Base-by-base conservation (phyloP, 2,888 invertebrate species). In the Elysia crispata region DNA sequence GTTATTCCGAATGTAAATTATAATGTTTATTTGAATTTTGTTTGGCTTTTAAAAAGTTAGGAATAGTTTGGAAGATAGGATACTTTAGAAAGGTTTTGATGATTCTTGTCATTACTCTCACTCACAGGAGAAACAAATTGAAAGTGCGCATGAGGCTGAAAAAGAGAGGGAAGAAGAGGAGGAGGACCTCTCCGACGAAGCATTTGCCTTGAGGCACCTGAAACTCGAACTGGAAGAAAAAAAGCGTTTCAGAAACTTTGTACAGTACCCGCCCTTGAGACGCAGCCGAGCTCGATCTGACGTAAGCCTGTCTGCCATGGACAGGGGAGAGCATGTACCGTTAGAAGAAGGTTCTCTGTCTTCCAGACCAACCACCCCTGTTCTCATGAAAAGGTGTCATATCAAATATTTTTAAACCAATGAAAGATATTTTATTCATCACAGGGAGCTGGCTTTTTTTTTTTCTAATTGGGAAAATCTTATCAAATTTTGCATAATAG, bases 101-200 rank as follows among this genome's bases (percentile, higher is more conserved):
- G 33, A 70, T 31, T 25, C 50, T 15, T 41, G 3, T 41, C 41
- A 41, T 41, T 11, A n/a, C 41, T 41, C 11, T 41, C 11, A 41
- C 41, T 41, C 41, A 6, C 41, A 41, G 41, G 41, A 11, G 3
- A 41, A 41, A 41, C 41, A 41, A 41, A 41, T 11, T 41, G 41
- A 41, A 41, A 41, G 41, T 3, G 41, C 11, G 41, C 41, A 3
- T 41, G 41, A 41, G 3, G 41, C 11, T 3, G 41, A 41, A 41
- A 41, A 11, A 41, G 11, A 41, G 11, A 41, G 11, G 41, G 41
- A 41, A 41, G 41, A 41, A 11, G 60, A 83, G 94, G 93, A 94
- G 76, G 97, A 97, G 92, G 97, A 97, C 91, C 93, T 96, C 81
- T 95, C 96, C 0, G 97, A 97, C 81, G 95, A 95, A 81, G 94